Base-by-base conservation (phyloP, 2,888 invertebrate species). In the Xiphydria camelus region DNA sequence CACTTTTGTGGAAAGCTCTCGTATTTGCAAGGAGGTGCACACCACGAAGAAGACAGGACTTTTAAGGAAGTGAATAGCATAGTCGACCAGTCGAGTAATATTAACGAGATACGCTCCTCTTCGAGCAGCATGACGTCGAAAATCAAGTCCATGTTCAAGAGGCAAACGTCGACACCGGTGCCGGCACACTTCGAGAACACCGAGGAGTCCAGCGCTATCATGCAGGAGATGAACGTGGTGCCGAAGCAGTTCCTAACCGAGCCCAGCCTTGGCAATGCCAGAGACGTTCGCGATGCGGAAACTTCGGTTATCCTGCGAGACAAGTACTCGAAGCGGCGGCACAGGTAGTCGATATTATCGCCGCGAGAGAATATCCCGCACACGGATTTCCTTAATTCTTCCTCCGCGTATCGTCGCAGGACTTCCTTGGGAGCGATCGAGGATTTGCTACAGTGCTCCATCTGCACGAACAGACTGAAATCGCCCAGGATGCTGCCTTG, bases 401-500 rank as follows among this genome's bases (percentile, higher is more conserved):
- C 15, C 6, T n/a, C 4, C 12, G 10, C 7, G 3, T 14, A 25
- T 23, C 20, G n/a, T n/a, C 15, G 35, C 4, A 37, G 74, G 45
- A 57, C 51, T 20, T 73, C 75, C 1, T 41, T 79, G 4, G 77
- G 78, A 9, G 80, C 80, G 1, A 76, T 84, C 37, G 81, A 82
- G 61, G 83, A 85, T 46, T 61, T 84, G 44, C 77, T 84, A 10
- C 81, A 82, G 70, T 85, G 85, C 58, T 77, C 82, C 1, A 70
- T 85, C 21, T 85, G 85, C 47, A 66, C 82, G 49, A 81, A 82
- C 52, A 76, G 79, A 18, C 71, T 85, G 4, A 75, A 77, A 52
- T 78, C 80, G 31, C 82, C 84, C 1, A 81, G 81, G 66, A 85
- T 84, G 83, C 69, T 86, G 55, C 80, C 82, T 1, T 86, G 86